Conservation (phyloP, 2,797 vertebrate species). For the Halcyon smyrnensis region DNA sequence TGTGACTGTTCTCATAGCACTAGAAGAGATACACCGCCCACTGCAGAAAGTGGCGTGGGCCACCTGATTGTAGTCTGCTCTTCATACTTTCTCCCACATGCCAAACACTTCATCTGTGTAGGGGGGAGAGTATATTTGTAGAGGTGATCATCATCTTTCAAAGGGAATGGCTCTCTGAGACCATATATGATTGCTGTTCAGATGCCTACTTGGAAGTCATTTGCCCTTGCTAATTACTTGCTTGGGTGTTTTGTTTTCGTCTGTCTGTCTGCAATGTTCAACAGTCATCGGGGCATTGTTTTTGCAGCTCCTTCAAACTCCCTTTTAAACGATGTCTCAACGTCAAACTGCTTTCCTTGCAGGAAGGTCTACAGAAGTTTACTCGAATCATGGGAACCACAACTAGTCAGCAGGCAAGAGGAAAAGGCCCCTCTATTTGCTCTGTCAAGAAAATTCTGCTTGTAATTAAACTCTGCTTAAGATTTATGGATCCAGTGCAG, state of each 20-base stretch:
- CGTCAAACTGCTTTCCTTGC: slow-evolving; percentile 16
- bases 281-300: accelerated
- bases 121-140: not conserved
- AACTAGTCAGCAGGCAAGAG: not conserved
- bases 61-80: not conserved
- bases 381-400: slow-evolving; percentile 25
- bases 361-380: slow-evolving; percentile 12
- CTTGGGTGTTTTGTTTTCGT: not conserved
- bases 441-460: slow-evolving; percentile 1
- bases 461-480: slow-evolving; percentile 11
- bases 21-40: not conserved
- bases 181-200: not conserved
- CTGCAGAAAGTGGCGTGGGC: not conserved
- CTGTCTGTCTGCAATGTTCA: not conserved
- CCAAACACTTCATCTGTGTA: not conserved
- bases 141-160: not conserved
- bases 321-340: not conserved
- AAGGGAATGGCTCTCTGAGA: not conserved
- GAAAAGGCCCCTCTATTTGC: not conserved
- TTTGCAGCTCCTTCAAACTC: not conserved
- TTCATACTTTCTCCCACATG: not conserved
- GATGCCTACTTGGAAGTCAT: not conserved
- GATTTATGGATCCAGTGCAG: not conserved
- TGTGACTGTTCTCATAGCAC: not conserved
- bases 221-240: slow-evolving; percentile 16